Conservation (phyloP, 1,140 invertebrate species). For the Penaeus vannamei region DNA sequence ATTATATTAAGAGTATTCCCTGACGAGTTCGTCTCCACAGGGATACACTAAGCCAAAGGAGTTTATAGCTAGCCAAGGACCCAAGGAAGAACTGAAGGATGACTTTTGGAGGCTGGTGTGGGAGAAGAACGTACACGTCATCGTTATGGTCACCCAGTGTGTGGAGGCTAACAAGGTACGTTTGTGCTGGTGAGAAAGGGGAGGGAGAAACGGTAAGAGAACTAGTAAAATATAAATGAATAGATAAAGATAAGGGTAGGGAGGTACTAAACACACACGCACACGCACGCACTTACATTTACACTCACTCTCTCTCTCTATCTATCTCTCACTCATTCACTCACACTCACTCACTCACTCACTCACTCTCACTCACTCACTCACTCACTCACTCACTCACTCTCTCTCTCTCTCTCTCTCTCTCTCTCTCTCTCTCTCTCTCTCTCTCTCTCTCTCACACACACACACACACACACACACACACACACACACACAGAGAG, state of each 20-base stretch:
- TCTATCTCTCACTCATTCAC: too few species aligned
- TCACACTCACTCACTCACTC: too few species aligned
- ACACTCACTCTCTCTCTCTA: too few species aligned
- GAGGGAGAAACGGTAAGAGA: not conserved
- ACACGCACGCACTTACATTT: not conserved
- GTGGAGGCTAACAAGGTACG: conserved; percentile 36
- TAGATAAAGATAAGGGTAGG: not conserved
- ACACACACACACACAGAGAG: too few species aligned
- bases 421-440: too few species aligned
- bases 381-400: too few species aligned
- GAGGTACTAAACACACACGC: not conserved
- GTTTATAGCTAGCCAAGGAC: conserved; percentile 94
- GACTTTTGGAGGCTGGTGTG: conserved; percentile 98
- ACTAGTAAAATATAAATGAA: not conserved
- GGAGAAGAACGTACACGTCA: conserved; percentile 93
- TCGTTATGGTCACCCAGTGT: conserved; percentile 83
- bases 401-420: too few species aligned
- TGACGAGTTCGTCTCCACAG: conserved; percentile 83
- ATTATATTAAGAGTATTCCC: conserved; percentile 76
- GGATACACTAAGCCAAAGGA: conserved; percentile 74
- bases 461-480: not conserved
- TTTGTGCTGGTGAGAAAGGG: not conserved
- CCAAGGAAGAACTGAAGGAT: conserved; percentile 81
- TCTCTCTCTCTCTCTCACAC: too few species aligned
- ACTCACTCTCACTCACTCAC: not conserved